Evolutionary conservation across 2,113 vertebrate genomes (phyloP).

Genomic region (Oxyura jamaicensis): DNA sequence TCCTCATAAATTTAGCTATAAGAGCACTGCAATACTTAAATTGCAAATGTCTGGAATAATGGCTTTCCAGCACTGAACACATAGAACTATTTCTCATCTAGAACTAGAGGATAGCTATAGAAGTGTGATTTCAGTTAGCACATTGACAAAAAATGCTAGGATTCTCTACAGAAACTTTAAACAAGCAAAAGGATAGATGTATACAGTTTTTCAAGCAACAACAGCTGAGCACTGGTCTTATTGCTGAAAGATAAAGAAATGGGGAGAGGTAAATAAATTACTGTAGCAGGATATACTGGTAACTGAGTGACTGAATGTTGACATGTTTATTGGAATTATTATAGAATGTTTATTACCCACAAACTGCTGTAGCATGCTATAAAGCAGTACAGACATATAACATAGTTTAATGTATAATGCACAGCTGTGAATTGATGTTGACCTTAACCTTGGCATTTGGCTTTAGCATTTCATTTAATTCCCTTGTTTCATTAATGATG

Average conservation of each 20-base stretch:
- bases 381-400: background rate
- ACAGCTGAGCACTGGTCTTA: background rate
- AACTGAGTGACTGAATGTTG: background rate
- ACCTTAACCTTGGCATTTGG: constrained; percentile 1
- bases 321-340: background rate
- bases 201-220: background rate
- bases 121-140: background rate
- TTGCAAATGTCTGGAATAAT: background rate
- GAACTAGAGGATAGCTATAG: background rate
- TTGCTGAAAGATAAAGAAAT: background rate
- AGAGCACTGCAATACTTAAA: background rate
- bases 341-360: background rate
- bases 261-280: background rate
- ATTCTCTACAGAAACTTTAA: background rate
- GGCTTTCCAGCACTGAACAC: background rate
- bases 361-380: background rate
- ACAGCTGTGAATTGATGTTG: background rate
- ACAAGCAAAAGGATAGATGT: background rate
- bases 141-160: background rate
- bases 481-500: background rate
- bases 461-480: background rate
- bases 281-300: background rate
- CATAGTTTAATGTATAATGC: background rate
- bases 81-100: background rate
- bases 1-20: background rate